phyloP scores from a whole-genome alignment of 1,140 invertebrate species.

The Rhyacophila brunnea region DNA sequence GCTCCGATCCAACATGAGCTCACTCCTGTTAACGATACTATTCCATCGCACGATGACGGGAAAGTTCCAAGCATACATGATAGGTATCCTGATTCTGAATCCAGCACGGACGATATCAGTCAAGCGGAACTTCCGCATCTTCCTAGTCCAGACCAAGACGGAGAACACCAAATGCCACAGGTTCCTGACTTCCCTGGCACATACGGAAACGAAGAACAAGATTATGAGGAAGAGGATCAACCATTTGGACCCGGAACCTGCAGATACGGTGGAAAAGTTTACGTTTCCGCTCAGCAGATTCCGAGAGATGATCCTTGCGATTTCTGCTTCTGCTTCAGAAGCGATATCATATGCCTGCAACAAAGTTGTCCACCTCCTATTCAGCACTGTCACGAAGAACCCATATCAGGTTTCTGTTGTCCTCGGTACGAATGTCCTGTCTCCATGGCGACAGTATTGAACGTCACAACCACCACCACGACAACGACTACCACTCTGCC shows the following conservation, averaged over 20 bases:
- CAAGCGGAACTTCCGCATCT: slow-evolving; percentile 33
- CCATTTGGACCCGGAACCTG: slow-evolving; percentile 85
- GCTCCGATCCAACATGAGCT: slow-evolving; percentile 18
- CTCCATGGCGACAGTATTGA: slow-evolving; percentile 73
- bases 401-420: slow-evolving; percentile 91
- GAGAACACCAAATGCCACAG: slow-evolving; percentile 40
- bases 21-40: slow-evolving; percentile 9
- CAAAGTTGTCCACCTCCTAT: slow-evolving; percentile 94
- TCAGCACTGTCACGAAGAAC: slow-evolving; percentile 84
- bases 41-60: slow-evolving; percentile 34
- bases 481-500: slow-evolving; percentile 83
- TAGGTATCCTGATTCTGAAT: slow-evolving; percentile 23
- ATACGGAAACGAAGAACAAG: slow-evolving; percentile 53
- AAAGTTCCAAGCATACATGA: slow-evolving; percentile 7
- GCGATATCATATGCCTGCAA: slow-evolving; percentile 92
- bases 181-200: slow-evolving; percentile 46
- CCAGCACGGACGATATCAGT: slow-evolving; percentile 39
- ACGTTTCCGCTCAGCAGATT: slow-evolving; percentile 92
- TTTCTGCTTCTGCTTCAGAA: slow-evolving; percentile 96
- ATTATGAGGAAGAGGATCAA: slow-evolving; percentile 70
- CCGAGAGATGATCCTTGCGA: slow-evolving; percentile 91
- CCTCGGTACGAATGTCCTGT: slow-evolving; percentile 92
- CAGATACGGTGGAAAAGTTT: slow-evolving; percentile 86
- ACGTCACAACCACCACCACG: slow-evolving; percentile 79
- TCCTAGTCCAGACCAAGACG: slow-evolving; percentile 41